Evolutionary conservation across 2,888 invertebrate species (phyloP).

Genomic region (Mesorhabditis sp.): DNA sequence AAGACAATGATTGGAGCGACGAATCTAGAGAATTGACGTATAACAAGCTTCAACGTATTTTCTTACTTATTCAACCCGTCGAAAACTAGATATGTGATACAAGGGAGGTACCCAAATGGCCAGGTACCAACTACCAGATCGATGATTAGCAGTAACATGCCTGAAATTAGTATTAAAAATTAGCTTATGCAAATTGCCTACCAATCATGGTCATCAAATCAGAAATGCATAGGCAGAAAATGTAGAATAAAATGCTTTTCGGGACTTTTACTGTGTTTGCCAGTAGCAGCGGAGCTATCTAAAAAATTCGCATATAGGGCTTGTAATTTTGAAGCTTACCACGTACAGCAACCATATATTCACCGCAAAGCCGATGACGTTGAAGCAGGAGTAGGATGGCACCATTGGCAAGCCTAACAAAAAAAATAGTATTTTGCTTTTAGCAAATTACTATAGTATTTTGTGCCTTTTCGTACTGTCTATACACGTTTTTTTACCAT

Average conservation of each 20-base stretch:
- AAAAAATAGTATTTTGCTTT: neutral
- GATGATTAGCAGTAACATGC: constrained; percentile 52
- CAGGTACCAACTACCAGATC: constrained; percentile 54
- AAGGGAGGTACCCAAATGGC: constrained; percentile 46
- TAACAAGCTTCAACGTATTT: neutral
- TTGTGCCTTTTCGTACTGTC: too few relatives aligned
- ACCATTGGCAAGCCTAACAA: constrained; percentile 46
- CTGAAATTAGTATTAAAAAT: constrained; percentile 29
- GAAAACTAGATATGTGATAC: constrained; percentile 51
- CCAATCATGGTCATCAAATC: constrained; percentile 56
- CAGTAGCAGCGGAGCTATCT: constrained; percentile 48
- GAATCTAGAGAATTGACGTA: constrained; percentile 30
- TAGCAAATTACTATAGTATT: neutral
- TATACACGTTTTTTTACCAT: too few relatives aligned
- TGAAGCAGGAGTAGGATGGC: constrained; percentile 52
- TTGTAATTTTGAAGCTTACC: constrained; percentile 9
- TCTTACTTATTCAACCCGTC: constrained; percentile 54
- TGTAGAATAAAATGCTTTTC: constrained; percentile 56
- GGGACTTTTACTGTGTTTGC: constrained; percentile 46
- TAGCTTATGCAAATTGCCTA: constrained; percentile 16
- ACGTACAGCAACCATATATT: constrained; percentile 53
- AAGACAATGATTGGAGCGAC: constrained; percentile 55
- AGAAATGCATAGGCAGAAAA: constrained; percentile 52
- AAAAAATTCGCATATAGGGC: constrained; percentile 29
- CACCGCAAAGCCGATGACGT: constrained; percentile 52